Conservation (phyloP, 2,113 vertebrate species). For the Rafetus swinhoei region DNA sequence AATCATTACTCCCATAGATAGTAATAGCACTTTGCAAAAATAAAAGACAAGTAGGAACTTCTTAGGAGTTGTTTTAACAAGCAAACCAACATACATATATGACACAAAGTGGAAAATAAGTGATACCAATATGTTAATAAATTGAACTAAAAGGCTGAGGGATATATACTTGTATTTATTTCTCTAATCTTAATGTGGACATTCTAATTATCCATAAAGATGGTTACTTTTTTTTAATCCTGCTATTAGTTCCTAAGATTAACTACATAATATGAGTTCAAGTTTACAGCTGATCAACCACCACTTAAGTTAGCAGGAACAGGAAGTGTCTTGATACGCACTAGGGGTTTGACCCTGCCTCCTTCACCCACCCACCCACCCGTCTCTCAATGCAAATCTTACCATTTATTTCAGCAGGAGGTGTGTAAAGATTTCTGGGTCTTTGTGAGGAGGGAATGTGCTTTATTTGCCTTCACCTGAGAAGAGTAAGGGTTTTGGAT, state of each 20-base stretch:
- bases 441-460: background rate
- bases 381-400: accelerated
- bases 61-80: too few species aligned
- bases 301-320: background rate
- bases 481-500: background rate
- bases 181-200: background rate
- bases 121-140: background rate
- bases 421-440: background rate
- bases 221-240: background rate
- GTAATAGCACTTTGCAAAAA: too few species aligned
- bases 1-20: too few species aligned
- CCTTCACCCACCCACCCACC: background rate
- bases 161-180: background rate
- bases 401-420: background rate
- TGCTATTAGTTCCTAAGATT: background rate
- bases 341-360: background rate
- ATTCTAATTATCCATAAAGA: background rate
- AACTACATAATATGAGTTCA: background rate
- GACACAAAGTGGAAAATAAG: background rate
- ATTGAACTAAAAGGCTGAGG: background rate
- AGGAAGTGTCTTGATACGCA: background rate
- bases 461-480: background rate
- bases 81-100: too few species aligned
- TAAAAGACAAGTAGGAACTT: too few species aligned
- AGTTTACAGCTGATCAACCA: background rate